Conservation (phyloP, 2,888 invertebrate genomes). For the Ceratothoa steindachneri region DNA sequence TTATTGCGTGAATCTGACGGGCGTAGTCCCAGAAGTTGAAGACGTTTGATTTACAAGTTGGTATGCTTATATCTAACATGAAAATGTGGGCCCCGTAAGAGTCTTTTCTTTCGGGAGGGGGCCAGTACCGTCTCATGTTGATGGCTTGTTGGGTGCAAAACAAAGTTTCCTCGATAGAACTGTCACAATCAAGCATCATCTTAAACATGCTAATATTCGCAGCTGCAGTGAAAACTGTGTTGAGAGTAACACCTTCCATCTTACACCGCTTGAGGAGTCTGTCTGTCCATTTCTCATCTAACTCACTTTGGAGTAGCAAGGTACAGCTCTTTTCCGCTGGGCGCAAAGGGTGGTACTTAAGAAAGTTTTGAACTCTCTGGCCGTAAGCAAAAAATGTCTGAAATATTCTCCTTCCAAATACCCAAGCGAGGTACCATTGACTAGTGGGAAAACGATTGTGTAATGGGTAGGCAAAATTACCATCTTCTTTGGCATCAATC, state of each 20-base stretch:
- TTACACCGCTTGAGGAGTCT: constrained; percentile 36
- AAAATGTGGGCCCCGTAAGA: constrained; percentile 46
- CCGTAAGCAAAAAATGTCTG: constrained; percentile 21
- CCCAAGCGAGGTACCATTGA: neutral
- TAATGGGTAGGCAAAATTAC: constrained; percentile 27
- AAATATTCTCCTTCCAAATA: neutral
- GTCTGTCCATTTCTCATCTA: constrained; percentile 31
- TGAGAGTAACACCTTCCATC: constrained; percentile 45
- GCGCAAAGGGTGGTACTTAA: constrained; percentile 23
- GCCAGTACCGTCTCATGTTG: constrained; percentile 48
- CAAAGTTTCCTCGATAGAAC: constrained; percentile 7
- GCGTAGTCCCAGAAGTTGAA: constrained; percentile 44
- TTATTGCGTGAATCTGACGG: constrained; percentile 34
- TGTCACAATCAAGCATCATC: constrained; percentile 28
- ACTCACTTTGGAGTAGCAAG: constrained; percentile 28
- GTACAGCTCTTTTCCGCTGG: constrained; percentile 23
- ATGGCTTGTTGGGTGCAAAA: constrained; percentile 43
- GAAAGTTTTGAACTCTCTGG: constrained; percentile 31
- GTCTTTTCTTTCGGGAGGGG: constrained; percentile 22
- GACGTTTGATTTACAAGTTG: constrained; percentile 21
- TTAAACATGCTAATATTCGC: constrained; percentile 41
- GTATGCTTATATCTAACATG: constrained; percentile 38
- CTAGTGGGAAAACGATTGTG: constrained; percentile 20
- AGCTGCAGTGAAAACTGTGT: constrained; percentile 47
- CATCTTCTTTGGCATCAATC: constrained; percentile 32